Base-by-base conservation (phyloP, 2,888 invertebrate species). In the Himalopsyche anomala region DNA sequence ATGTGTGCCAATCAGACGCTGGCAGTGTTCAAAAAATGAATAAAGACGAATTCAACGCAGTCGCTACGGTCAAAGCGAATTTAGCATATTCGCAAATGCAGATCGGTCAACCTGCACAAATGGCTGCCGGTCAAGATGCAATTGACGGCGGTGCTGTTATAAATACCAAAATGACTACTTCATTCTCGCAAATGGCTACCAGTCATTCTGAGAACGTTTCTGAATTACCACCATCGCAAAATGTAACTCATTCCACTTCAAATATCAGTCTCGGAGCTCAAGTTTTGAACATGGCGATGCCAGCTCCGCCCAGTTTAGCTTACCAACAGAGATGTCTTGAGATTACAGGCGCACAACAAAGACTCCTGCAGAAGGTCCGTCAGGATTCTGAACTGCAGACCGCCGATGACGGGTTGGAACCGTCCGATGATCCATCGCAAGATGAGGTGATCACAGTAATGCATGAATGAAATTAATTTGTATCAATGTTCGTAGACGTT, bases 311-410 rank as follows among this genome's bases (percentile, higher is more conserved):
- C 19, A 87, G 87, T 36, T 55, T 80, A 42, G 87, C 91, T 45
- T 91, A 91, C 84, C 89, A 90, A 45, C 90, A 90, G 85, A 83
- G 89, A 28, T 90, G 89, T 85, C 86, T 89, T 86, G 89, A 90
- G 83, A 85, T 87, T 74, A 84, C 86, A 86, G 88, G 62, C 85
- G 88, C 80, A 81, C 88, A 84, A 42, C 74, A 74, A 74, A 88
- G 85, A 74, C 86, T 12, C 84, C 74, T 81, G 51, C 40, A 56
- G 62, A 28, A 80, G 40, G 80, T 45, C 19, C 15, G 86, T 28
- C 81, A 81, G 55, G 83, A 86, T 36, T 56, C 83, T 55, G 62
- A 28, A 36, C 42, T 42, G n/a, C 40, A 74, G 74, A 19, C 19
- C 40, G 9, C 83, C 11, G 80, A 80, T 6, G 81, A 84, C 17